These are phyloP conservation scores for Pristionchus fissidentatus DNA, from an alignment of 2,888 invertebrate genomes.

Conservation along the genomic window DNA sequence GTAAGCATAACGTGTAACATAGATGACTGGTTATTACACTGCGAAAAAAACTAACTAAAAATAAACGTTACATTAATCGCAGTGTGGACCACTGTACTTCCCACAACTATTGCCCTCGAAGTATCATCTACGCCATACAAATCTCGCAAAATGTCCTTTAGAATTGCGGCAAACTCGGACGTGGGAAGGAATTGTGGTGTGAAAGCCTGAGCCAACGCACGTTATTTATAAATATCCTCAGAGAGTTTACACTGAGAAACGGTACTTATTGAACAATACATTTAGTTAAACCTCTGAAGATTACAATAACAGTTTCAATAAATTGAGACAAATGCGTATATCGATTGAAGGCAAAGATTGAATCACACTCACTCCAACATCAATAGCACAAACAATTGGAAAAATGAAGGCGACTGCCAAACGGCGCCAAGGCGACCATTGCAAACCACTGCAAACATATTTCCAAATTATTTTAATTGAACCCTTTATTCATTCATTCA, in stretches of 20 bases:
- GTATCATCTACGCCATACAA: neutral
- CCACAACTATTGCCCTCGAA: neutral
- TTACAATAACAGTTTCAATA: too few relatives aligned
- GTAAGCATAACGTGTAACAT: too few relatives aligned
- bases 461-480: too few relatives aligned
- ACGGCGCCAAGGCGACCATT: neutral
- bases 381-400: neutral
- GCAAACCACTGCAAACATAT: too few relatives aligned
- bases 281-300: too few relatives aligned
- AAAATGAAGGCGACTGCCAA: slow-evolving; percentile 11
- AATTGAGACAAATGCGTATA: too few relatives aligned
- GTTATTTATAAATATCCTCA: neutral
- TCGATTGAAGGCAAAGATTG: too few relatives aligned
- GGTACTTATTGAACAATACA: too few relatives aligned
- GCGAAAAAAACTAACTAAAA: neutral
- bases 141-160: neutral
- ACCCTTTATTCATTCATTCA: too few relatives aligned
- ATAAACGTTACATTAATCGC: neutral
- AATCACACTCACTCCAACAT: neutral
- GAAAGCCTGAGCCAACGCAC: neutral
- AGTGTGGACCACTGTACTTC: neutral
- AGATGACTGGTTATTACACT: too few relatives aligned
- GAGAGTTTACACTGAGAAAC: too few relatives aligned
- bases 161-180: neutral
- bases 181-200: neutral